Percentiles rank a stretch among this genome's conserved stretches.
Conservation (phyloP, 2,113 vertebrate genomes). For the Chaetops frenatus region DNA sequence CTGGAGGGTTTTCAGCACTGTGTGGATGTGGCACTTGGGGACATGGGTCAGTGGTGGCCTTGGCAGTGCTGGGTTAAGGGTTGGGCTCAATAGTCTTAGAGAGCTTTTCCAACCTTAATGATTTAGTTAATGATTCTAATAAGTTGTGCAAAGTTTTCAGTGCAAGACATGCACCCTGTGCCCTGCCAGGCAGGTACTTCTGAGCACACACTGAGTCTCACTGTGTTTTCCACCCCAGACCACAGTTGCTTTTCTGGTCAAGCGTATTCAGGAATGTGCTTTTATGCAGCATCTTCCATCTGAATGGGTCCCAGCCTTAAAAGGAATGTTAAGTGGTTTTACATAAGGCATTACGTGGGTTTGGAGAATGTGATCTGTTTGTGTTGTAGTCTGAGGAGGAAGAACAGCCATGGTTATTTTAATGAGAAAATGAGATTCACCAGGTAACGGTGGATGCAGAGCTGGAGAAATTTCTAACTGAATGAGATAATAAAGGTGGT, state of each 20-base stretch:
- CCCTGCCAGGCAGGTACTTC: background rate
- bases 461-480: background rate
- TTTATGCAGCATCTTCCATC: slow-evolving; percentile 36
- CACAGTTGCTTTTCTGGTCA: slow-evolving; percentile 7
- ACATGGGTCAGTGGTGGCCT: background rate
- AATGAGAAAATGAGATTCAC: background rate
- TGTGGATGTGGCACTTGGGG: background rate
- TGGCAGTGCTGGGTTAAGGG: background rate
- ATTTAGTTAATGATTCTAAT: background rate
- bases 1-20: background rate
- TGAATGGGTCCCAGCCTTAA: slow-evolving; percentile 37
- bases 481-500: background rate
- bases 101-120: background rate
- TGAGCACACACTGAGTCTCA: background rate
- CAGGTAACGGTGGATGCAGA: background rate
- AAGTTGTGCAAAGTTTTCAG: background rate
- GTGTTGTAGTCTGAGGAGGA: background rate
- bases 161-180: background rate
- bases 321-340: slow-evolving; percentile 57
- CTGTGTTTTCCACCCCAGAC: background rate
- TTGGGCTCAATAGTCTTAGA: background rate
- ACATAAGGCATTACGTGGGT: slow-evolving; percentile 44
- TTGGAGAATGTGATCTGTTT: slow-evolving; percentile 39
- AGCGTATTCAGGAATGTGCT: slow-evolving; percentile 16
- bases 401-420: background rate